These are phyloP conservation scores for Plectrocnemia conspersa DNA, from an alignment of 1,140 invertebrate species.

Conservation along the genomic window DNA sequence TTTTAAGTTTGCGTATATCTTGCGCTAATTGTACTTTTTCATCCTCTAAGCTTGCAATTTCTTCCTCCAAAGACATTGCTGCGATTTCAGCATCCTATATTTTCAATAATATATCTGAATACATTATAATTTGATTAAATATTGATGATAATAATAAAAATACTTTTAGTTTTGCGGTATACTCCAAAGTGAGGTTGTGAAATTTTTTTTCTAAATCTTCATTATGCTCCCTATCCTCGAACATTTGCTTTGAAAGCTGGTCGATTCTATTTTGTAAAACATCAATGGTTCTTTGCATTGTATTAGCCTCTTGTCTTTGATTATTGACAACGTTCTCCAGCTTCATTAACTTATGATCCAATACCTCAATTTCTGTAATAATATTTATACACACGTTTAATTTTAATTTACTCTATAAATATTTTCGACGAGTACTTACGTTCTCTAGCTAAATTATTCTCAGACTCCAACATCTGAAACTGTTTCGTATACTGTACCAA, in stretches of 20 bases:
- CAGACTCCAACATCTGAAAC: constrained; percentile 58
- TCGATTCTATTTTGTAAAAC: constrained; percentile 56
- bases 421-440: constrained; percentile 53
- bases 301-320: constrained; percentile 52
- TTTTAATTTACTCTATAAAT: constrained; percentile 14
- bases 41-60: constrained; percentile 60
- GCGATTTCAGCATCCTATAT: constrained; percentile 60
- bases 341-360: constrained; percentile 69
- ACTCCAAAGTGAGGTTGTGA: constrained; percentile 53
- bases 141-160: too few species aligned
- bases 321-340: constrained; percentile 60
- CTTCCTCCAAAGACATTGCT: constrained; percentile 59
- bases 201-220: constrained; percentile 58
- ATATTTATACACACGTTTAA: constrained; percentile 7
- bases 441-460: constrained; percentile 64
- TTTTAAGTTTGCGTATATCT: constrained; percentile 58
- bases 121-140: not conserved
- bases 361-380: constrained; percentile 61
- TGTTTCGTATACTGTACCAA: constrained; percentile 62
- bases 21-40: constrained; percentile 61
- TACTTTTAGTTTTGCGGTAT: constrained; percentile 50
- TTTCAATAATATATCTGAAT: constrained; percentile 14
- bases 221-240: constrained; percentile 56
- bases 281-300: constrained; percentile 56
- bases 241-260: constrained; percentile 56